Evolutionary conservation across 2,888 invertebrate genomes (phyloP).

Genomic region (Ryuthela nishihirai): DNA sequence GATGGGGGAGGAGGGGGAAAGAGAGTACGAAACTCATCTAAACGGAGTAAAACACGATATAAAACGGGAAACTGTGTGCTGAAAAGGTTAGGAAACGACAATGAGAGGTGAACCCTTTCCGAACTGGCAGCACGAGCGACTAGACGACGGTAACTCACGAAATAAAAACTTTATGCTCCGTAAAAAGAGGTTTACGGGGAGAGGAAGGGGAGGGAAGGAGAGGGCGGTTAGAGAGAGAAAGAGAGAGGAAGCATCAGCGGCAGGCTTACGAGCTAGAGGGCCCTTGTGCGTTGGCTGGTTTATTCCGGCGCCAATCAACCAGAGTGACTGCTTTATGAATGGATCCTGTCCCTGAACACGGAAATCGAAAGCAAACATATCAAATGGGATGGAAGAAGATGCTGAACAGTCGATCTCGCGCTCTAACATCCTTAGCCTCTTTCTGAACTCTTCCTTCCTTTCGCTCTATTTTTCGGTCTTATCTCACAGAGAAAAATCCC

Average conservation of each 20-base stretch:
- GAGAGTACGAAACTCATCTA: constrained; percentile 2
- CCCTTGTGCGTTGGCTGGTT: too few species aligned
- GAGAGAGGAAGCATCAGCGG: constrained; percentile 2
- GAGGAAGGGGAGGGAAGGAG: constrained; percentile 10
- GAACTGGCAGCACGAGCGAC: too few species aligned
- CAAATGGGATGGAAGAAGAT: constrained; percentile 18
- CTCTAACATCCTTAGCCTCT: too few species aligned
- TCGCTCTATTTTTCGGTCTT: too few species aligned
- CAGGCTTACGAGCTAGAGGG: neutral
- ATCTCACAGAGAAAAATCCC: too few species aligned
- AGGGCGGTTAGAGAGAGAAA: neutral
- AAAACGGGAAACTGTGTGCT: too few species aligned
- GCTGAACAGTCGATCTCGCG: too few species aligned
- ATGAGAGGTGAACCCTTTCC: too few species aligned
- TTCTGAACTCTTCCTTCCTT: too few species aligned
- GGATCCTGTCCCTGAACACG: constrained; percentile 27
- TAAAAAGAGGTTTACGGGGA: constrained; percentile 33
- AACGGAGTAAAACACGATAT: too few species aligned
- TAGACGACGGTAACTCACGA: constrained; percentile 18
- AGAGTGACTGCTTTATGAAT: constrained; percentile 31
- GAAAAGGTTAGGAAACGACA: too few species aligned
- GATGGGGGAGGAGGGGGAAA: constrained; percentile 1
- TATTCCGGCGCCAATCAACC: too few species aligned
- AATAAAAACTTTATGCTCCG: constrained; percentile 39
- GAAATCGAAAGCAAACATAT: constrained; percentile 19